Evolutionary conservation across 2,888 invertebrate species (phyloP).

Genomic region (Tribolium freemani): DNA sequence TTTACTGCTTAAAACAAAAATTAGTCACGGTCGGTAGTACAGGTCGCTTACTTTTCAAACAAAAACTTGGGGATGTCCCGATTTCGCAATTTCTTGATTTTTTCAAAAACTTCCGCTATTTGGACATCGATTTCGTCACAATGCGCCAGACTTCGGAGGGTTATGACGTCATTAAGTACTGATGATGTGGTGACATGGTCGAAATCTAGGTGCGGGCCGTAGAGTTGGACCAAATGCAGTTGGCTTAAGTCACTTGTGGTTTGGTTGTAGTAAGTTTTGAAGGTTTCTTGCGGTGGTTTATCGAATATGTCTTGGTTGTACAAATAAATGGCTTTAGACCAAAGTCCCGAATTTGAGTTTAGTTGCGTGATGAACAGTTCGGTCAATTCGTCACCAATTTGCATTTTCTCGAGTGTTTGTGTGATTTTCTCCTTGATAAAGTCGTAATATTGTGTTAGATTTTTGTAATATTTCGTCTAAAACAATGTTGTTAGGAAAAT

Average conservation of each 20-base stretch:
- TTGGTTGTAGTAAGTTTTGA: slow-evolving; percentile 49
- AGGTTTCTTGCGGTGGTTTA: slow-evolving; percentile 46
- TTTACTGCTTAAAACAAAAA: slow-evolving; percentile 53
- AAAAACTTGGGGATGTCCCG: slow-evolving; percentile 54
- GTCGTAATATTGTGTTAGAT: slow-evolving; percentile 54
- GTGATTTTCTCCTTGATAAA: slow-evolving; percentile 56
- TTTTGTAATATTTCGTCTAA: slow-evolving; percentile 64
- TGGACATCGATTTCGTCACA: slow-evolving; percentile 62
- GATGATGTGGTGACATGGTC: slow-evolving; percentile 52
- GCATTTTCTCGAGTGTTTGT: slow-evolving; percentile 51
- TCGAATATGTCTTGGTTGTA: slow-evolving; percentile 53
- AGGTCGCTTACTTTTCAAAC: slow-evolving; percentile 50
- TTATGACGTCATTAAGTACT: slow-evolving; percentile 54
- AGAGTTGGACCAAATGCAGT: slow-evolving; percentile 61
- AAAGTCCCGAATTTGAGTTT: slow-evolving; percentile 55
- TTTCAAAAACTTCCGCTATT: slow-evolving; percentile 60
- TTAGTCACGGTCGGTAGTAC: neutral
- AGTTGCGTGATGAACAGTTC: slow-evolving; percentile 49
- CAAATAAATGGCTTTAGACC: slow-evolving; percentile 56
- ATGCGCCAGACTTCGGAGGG: slow-evolving; percentile 56
- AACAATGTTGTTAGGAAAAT: slow-evolving; percentile 43
- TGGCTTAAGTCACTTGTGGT: slow-evolving; percentile 44
- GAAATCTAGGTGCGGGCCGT: slow-evolving; percentile 54
- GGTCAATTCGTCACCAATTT: slow-evolving; percentile 51
- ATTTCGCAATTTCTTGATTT: slow-evolving; percentile 55